phyloP scores from a whole-genome alignment of 2,888 invertebrate genomes.

The Limnephilus marmoratus region DNA sequence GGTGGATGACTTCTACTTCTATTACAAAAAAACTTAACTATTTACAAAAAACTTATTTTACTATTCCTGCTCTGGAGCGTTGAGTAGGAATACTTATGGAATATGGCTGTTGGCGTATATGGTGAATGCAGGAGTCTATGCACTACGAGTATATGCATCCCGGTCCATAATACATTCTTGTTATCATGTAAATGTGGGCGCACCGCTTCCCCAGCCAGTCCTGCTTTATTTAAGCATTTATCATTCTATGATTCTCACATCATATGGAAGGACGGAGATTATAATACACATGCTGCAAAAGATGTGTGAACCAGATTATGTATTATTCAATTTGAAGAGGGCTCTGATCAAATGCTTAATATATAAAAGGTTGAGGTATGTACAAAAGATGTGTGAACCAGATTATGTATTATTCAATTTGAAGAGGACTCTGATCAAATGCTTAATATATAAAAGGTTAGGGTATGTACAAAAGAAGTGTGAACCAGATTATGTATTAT shows the following conservation, averaged over 20 bases:
- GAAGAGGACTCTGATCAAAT: not conserved
- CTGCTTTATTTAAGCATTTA: constrained; percentile 48
- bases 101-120: not conserved
- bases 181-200: constrained; percentile 64
- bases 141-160: constrained; percentile 8
- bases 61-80: not conserved
- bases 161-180: constrained; percentile 59
- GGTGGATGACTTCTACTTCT: no score
- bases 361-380: no score
- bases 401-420: not conserved
- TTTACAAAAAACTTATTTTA: not conserved
- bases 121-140: not conserved
- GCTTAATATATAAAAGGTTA: no score
- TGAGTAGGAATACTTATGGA: not conserved
- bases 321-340: not conserved
- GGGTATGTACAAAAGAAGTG: not conserved
- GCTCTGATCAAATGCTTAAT: not conserved
- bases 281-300: not conserved
- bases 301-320: not conserved
- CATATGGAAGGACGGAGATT: not conserved
- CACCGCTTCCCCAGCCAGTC: constrained; percentile 36
- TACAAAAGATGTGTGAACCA: not conserved
- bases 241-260: no score
- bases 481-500: not conserved
- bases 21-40: no score